Percentiles rank a stretch among this genome's conserved stretches.
These are phyloP conservation scores for Paguma larvata DNA, from an alignment of 2,797 vertebrate species.

Conservation along the genomic window DNA sequence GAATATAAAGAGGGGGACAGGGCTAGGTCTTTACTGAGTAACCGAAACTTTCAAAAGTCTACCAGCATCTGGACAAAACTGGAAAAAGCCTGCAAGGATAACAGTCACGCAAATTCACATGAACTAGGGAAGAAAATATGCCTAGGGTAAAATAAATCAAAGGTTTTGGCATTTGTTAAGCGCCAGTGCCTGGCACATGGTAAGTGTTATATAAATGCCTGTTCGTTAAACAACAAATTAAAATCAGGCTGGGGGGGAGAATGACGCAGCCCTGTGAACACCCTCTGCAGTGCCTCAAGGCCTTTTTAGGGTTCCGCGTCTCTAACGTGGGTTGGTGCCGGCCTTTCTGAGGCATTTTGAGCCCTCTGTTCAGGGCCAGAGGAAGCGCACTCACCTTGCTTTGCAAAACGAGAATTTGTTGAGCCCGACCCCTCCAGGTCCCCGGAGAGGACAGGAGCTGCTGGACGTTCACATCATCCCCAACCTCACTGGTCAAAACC, in stretches of 20 bases:
- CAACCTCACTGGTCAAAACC: conserved; percentile 94
- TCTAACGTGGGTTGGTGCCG: rapidly evolving
- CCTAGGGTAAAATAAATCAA: conserved; percentile 45
- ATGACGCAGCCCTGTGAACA: background rate
- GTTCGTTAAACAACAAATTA: background rate
- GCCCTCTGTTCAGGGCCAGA: background rate
- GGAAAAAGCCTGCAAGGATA: conserved; percentile 28
- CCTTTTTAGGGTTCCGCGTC: background rate
- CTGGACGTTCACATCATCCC: conserved; percentile 94
- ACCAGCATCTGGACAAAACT: conserved; percentile 48
- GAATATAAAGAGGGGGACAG: background rate
- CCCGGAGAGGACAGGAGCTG: conserved; percentile 91
- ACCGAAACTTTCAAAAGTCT: conserved; percentile 37
- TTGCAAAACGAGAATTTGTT: conserved; percentile 96
- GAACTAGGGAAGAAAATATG: background rate
- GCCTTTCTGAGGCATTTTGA: background rate
- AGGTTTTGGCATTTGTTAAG: background rate
- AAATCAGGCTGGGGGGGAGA: background rate
- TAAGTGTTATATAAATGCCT: background rate
- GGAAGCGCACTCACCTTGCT: conserved; percentile 89
- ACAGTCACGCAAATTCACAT: conserved; percentile 26
- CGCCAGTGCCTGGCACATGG: background rate
- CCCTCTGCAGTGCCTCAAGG: rapidly evolving
- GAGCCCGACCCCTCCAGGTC: conserved; percentile 94
- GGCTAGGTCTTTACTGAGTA: background rate